These are phyloP conservation scores for Alitta virens DNA, from an alignment of 2,888 invertebrate genomes.

Conservation along the genomic window DNA sequence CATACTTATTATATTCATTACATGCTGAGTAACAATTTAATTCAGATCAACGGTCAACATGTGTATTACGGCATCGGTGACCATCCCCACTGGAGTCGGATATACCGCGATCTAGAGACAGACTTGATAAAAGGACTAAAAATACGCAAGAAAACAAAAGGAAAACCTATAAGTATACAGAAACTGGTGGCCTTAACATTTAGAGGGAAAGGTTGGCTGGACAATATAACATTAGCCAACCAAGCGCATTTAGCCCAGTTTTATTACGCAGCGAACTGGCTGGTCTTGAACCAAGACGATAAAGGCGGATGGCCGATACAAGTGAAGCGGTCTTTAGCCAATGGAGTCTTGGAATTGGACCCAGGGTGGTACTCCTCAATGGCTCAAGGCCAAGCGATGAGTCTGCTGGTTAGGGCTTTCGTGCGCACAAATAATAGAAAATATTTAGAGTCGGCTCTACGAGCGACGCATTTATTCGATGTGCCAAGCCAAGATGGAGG, in stretches of 20 bases:
- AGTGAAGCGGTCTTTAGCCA: slow-evolving; percentile 63
- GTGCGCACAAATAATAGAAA: slow-evolving; percentile 66
- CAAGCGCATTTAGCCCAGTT: slow-evolving; percentile 89
- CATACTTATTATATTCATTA: slow-evolving; percentile 79
- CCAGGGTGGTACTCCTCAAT: slow-evolving; percentile 97
- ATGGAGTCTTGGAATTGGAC: slow-evolving; percentile 71
- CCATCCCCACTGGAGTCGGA: slow-evolving; percentile 66
- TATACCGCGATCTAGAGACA: slow-evolving; percentile 83
- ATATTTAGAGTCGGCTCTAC: slow-evolving; percentile 78
- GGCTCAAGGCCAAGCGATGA: slow-evolving; percentile 95
- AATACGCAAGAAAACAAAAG: slow-evolving; percentile 35
- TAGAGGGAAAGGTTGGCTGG: slow-evolving; percentile 49
- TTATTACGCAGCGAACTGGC: slow-evolving; percentile 90
- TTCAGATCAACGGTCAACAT: slow-evolving; percentile 71
- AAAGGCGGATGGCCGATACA: slow-evolving; percentile 93
- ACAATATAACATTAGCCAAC: slow-evolving; percentile 58
- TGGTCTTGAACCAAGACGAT: slow-evolving; percentile 79
- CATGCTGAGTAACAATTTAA: slow-evolving; percentile 71
- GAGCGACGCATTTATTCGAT: slow-evolving; percentile 75
- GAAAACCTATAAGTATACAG: slow-evolving; percentile 28
- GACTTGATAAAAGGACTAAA: slow-evolving; percentile 86
- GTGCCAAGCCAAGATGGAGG: slow-evolving; percentile 47
- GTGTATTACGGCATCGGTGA: slow-evolving; percentile 80
- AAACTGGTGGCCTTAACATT: slow-evolving; percentile 40
- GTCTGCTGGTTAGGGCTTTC: slow-evolving; percentile 88